A percentile compares a stretch with the other conserved stretches of the same genome.
phyloP scores from a whole-genome alignment of 2,797 vertebrate species.

The Gymnoscopelus braueri region DNA sequence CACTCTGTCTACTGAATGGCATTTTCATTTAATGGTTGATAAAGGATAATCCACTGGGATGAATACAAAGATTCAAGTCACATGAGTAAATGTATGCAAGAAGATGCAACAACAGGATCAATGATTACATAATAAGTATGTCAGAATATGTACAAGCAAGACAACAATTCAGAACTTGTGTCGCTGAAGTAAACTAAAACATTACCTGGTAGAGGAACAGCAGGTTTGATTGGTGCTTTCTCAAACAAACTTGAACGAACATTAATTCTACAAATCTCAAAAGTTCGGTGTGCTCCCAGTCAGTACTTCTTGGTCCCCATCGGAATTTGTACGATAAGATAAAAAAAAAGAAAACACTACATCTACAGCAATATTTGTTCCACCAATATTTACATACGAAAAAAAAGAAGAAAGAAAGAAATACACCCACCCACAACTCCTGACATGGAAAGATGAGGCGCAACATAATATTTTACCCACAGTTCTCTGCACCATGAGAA shows the following conservation, averaged over 20 bases:
- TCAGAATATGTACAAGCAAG: conserved; percentile 25
- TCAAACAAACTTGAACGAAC: background rate
- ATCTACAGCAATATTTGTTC: conserved; percentile 5
- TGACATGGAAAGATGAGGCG: background rate
- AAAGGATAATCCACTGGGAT: conserved; percentile 35
- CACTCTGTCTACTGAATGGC: conserved; percentile 23
- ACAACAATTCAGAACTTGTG: conserved; percentile 1
- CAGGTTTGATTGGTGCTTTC: conserved; percentile 9
- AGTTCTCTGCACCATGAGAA: conserved; percentile 73
- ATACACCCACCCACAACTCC: conserved; percentile 7
- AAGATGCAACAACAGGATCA: conserved; percentile 16
- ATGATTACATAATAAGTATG: conserved; percentile 21
- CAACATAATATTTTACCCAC: conserved; percentile 42
- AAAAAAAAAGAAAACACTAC: conserved; percentile 30
- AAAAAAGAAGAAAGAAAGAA: background rate
- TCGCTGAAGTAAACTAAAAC: conserved; percentile 9
- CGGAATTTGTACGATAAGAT: background rate
- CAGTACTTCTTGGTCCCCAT: background rate
- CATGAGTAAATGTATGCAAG: conserved; percentile 14
- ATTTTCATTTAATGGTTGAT: conserved; percentile 17
- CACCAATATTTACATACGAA: conserved; percentile 25
- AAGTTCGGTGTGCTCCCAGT: background rate
- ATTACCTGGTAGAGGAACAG: conserved; percentile 4
- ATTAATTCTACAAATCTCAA: conserved; percentile 2
- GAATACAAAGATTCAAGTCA: conserved; percentile 26